phyloP scores from a whole-genome alignment of 64 coral and sea anemone species.

The Astreopora myriophthalma region DNA sequence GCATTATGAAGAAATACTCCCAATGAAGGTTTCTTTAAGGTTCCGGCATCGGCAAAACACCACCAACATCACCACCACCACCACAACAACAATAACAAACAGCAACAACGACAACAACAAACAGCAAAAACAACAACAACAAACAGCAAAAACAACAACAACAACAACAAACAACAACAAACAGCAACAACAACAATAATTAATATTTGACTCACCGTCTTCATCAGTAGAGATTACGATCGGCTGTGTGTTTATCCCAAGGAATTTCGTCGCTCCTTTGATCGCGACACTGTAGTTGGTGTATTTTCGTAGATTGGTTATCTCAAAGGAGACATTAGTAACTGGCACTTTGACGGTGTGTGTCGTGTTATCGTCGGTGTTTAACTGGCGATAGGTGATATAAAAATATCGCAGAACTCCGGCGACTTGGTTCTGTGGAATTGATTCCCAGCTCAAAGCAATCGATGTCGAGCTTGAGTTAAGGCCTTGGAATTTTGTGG shows the following conservation, averaged over 20 bases:
- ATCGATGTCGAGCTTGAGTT: constrained; percentile 64
- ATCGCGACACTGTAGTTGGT: constrained; percentile 42
- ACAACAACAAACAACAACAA: too few relatives aligned
- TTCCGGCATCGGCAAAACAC: too few relatives aligned
- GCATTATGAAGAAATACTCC: too few relatives aligned
- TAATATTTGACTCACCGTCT: constrained; percentile 34
- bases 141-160: too few relatives aligned
- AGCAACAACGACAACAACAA: too few relatives aligned
- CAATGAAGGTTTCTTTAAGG: too few relatives aligned
- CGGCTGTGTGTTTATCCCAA: not conserved
- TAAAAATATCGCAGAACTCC: constrained; percentile 29
- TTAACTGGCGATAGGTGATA: constrained; percentile 25
- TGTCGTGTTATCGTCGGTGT: constrained; percentile 30
- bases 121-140: too few relatives aligned
- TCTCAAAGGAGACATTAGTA: not conserved
- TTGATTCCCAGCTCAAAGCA: constrained; percentile 13
- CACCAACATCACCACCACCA: too few relatives aligned
- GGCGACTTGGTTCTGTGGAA: not conserved
- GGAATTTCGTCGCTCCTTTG: constrained; percentile 28
- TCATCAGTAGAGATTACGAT: constrained; percentile 39
- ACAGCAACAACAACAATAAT: too few relatives aligned
- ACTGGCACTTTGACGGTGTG: not conserved
- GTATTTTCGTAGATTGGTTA: constrained; percentile 47
- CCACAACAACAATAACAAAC: too few relatives aligned
- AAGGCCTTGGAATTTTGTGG: not conserved